phyloP scores from a whole-genome alignment of 2,113 vertebrate genomes.

The Abramis brama region DNA sequence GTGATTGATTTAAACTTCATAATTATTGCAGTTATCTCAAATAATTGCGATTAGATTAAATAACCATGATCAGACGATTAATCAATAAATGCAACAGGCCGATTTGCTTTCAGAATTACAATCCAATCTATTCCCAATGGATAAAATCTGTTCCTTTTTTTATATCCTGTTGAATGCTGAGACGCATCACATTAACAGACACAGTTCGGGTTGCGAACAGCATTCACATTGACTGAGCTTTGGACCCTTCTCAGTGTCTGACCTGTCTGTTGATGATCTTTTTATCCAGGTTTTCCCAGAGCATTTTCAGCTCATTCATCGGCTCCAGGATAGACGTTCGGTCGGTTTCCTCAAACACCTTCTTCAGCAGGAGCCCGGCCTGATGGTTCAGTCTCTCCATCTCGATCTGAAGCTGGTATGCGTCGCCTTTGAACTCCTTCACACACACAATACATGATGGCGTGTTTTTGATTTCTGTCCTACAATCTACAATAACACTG shows the following conservation, averaged over 20 bases:
- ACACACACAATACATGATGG: neutral
- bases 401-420: constrained; percentile 97
- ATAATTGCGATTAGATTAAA: neutral
- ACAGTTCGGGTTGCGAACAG: neutral
- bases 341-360: constrained; percentile 86
- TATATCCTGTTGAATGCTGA: neutral
- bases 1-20: neutral
- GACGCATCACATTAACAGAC: neutral
- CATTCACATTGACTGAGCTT: neutral
- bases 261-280: constrained; percentile 95
- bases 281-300: constrained; percentile 91
- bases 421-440: constrained; percentile 93
- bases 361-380: constrained; percentile 90
- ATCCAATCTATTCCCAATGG: neutral
- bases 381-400: constrained; percentile 96
- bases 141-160: neutral
- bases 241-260: constrained; percentile 19
- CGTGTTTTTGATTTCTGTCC: neutral
- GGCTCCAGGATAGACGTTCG: constrained; percentile 90
- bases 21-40: neutral
- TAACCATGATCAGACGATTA: neutral
- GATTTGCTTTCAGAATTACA: neutral
- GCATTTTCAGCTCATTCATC: constrained; percentile 87
- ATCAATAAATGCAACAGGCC: neutral
- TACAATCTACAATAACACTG: neutral